These are phyloP conservation scores for Acanthurus lineatus DNA, from an alignment of 2,797 vertebrate genomes.

Conservation along the genomic window DNA sequence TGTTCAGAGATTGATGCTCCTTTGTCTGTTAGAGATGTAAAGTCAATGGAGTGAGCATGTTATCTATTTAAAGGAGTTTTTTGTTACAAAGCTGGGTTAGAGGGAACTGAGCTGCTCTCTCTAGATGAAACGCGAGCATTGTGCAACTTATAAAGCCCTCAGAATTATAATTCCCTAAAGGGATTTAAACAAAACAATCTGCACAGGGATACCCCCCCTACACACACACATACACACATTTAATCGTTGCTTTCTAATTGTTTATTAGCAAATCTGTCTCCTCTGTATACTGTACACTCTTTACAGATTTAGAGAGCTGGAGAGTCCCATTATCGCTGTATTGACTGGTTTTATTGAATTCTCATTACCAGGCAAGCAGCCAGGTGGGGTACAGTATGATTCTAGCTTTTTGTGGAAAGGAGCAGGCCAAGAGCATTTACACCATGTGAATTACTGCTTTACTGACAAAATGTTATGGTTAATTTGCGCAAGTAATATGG, in stretches of 20 bases:
- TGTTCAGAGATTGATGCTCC: conserved; percentile 48
- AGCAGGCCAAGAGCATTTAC: conserved; percentile 33
- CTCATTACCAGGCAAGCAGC: conserved; percentile 59
- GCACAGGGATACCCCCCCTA: conserved; percentile 3
- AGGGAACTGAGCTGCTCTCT: conserved; percentile 11
- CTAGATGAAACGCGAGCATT: conserved; percentile 21
- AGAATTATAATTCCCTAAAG: conserved; percentile 36
- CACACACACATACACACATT: conserved; percentile 19
- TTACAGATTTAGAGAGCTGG: conserved; percentile 33
- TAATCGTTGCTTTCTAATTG: conserved; percentile 43
- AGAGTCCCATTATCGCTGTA: conserved; percentile 52
- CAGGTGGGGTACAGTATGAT: conserved; percentile 34
- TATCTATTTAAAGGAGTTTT: conserved; percentile 45
- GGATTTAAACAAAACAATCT: conserved; percentile 36
- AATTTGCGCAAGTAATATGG: background rate
- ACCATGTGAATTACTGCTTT: conserved; percentile 16
- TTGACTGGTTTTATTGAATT: conserved; percentile 63
- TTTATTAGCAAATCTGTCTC: conserved; percentile 48
- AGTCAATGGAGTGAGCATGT: conserved; percentile 46
- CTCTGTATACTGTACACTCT: conserved; percentile 43
- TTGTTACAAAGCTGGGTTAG: conserved; percentile 11
- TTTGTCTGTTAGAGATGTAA: conserved; percentile 39
- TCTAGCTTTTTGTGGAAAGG: conserved; percentile 10
- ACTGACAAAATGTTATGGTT: conserved; percentile 9
- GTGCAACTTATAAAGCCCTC: conserved; percentile 33